Base-by-base conservation (phyloP, 64 coral and sea anemone genomes). In the Acropora tenuis region DNA sequence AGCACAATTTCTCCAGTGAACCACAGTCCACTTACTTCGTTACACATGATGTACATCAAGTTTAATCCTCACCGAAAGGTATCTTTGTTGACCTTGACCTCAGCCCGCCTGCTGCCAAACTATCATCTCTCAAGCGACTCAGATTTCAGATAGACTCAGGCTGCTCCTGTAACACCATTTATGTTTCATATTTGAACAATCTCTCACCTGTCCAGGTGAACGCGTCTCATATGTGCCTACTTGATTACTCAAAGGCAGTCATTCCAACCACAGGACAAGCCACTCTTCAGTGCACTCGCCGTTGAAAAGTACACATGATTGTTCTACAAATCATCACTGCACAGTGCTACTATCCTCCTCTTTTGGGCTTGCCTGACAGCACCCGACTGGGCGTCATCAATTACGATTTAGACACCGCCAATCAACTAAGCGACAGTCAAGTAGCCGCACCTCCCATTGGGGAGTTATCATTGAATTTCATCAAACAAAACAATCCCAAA, bases 321-420 rank as follows among this genome's bases (percentile, higher is more conserved):
- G 66, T 69, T 0, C 60, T 46, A 8, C 59, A 68, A 69, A 46
- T 84, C 41, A 69, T 84, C 57, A 83, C 67, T 4, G 66, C 20
- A 6, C 60, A 45, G 1, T 45, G 13, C 19, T 88, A 71, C 44
- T 88, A 88, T 41, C 7, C 85, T 52, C 68, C 85, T 20, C 47
- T 88, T 5, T 47, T 90, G 18, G 60, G 78, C 12, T 60, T 82
- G 40, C 41, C 58, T 10, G 77, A 90, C 46, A 83, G 66, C 48
- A 91, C 79, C 18, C 74, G 68, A 45, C 83, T 83, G 89, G 78
- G 78, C 8, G 83, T 91, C 50, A 66, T 91, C 7, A 11, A 74
- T 30, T 91, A 82, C 53, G 49, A 91, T 61, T 49, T 80, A 2
- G 88, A 81, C 65, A 80, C 78, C 16, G 60, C 8, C 16, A 15